Evolutionary conservation across 2,888 invertebrate genomes (phyloP), one percentile per base, ranked within the genome.

Genomic region (Schizaphis graminum): DNA sequence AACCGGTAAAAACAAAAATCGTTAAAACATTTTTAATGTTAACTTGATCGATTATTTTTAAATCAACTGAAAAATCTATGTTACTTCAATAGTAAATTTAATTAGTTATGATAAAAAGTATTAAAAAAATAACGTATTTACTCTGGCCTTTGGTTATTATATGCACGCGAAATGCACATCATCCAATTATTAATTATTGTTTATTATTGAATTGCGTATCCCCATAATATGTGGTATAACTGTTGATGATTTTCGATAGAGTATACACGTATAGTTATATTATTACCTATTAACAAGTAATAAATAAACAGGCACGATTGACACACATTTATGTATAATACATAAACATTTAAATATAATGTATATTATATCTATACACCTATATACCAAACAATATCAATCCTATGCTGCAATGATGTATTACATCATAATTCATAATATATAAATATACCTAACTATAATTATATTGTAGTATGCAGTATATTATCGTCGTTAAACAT

Each of bases 291-390:
- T 28, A 61, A 8, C 10, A 57, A 57, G 11, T 49, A 53, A 21
- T 21, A 21, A 2, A 53, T 21, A 21, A 4, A 21, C 16, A 21
- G 53, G 16, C 21, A 53, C 53, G 5, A 53, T 16, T 0, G 49
- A 13, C 49, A 49, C 21, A 53, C n/a, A n/a, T n/a, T n/a, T n/a
- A n/a, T 3, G 3, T 8, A 56, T 56, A 56, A 57, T 57, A 57
- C 8, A 24, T 26, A 53, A 3, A 53, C 41, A 44, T 3, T 44
- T 3, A 44, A 44, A 67, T 28, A n/a, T 61, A 28, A 28, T 16
- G 1, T 11, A 3, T n/a, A n/a, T n/a, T n/a, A n/a, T n/a, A n/a
- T n/a, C n/a, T 5, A 44, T 16, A 1, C 5, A n/a, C 16, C 1
- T 16, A n/a, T 13, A 7, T 16, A 67, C n/a, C n/a, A n/a, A n/a